phyloP scores from a whole-genome alignment of 2,888 invertebrate species.

The Mesorhabditis belari region DNA sequence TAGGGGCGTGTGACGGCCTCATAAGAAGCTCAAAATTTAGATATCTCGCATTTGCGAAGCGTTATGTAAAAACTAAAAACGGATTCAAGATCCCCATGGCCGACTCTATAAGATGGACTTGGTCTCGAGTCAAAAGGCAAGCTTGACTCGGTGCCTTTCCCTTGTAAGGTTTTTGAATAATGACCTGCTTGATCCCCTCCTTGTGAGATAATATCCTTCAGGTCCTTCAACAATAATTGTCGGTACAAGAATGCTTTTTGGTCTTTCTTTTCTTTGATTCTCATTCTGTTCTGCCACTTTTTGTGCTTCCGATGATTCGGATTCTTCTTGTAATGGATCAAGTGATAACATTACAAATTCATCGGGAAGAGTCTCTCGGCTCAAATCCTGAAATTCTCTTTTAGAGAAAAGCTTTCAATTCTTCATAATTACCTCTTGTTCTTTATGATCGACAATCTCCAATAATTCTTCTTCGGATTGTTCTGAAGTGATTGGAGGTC shows the following conservation, averaged over 20 bases:
- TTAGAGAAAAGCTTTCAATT: slow-evolving; percentile 1
- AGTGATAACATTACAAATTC: not conserved
- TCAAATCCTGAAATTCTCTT: no score
- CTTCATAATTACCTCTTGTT: slow-evolving; percentile 7
- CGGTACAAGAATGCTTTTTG: slow-evolving; percentile 11
- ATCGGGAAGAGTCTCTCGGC: not conserved
- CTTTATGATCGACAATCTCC: not conserved
- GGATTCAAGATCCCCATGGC: no score
- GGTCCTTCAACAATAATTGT: slow-evolving; percentile 26
- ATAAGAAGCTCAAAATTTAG: no score
- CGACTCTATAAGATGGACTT: no score
- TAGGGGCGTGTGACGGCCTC: no score
- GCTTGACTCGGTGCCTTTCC: no score
- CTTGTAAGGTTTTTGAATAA: no score
- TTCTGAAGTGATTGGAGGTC: not conserved
- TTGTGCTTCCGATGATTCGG: not conserved
- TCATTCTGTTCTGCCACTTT: no score
- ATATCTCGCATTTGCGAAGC: no score
- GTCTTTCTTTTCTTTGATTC: no score
- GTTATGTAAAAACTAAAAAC: no score
- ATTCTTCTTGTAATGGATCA: not conserved
- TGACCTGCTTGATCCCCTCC: not conserved
- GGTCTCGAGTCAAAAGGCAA: no score
- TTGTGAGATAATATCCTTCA: not conserved
- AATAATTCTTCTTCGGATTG: not conserved